Percentiles rank a stretch among this genome's conserved stretches.
phyloP scores from a whole-genome alignment of 1,140 invertebrate species.

The Hypothenemus hampei region DNA sequence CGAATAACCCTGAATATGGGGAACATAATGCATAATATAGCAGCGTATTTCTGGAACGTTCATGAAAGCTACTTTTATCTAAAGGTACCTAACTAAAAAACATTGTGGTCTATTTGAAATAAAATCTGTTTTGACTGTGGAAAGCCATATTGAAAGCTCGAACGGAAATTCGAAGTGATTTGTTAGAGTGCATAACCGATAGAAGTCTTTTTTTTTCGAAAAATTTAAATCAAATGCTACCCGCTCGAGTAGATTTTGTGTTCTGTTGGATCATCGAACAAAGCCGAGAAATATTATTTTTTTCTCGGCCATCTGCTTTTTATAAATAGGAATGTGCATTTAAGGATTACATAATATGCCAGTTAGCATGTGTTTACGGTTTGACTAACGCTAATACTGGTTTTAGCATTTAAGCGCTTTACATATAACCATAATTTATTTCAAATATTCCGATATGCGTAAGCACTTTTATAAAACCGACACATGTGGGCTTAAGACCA shows the following conservation, averaged over 20 bases:
- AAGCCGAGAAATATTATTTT: too few species aligned
- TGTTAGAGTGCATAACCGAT: constrained; percentile 16
- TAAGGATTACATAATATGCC: background rate
- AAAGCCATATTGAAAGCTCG: constrained; percentile 6
- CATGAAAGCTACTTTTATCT: background rate
- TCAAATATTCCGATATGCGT: background rate
- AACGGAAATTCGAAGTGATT: constrained; percentile 7
- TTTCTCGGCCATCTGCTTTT: too few species aligned
- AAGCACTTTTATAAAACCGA: background rate
- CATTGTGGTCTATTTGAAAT: constrained; percentile 6
- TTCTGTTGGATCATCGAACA: too few species aligned
- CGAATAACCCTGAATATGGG: too few species aligned
- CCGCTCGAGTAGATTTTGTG: too few species aligned
- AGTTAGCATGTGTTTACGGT: background rate
- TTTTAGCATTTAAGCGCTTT: constrained; percentile 9
- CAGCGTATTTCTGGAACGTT: too few species aligned
- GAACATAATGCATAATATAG: too few species aligned
- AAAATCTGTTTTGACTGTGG: constrained; percentile 16
- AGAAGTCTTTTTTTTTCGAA: constrained; percentile 10
- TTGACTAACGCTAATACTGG: constrained; percentile 7
- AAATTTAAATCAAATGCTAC: constrained; percentile 4
- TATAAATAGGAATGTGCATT: too few species aligned
- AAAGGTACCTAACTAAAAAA: background rate
- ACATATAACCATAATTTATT: constrained; percentile 2
- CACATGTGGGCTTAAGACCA: constrained; percentile 3